Conservation (phyloP, 2,113 vertebrate species). For the Oncorhynchus keta region DNA sequence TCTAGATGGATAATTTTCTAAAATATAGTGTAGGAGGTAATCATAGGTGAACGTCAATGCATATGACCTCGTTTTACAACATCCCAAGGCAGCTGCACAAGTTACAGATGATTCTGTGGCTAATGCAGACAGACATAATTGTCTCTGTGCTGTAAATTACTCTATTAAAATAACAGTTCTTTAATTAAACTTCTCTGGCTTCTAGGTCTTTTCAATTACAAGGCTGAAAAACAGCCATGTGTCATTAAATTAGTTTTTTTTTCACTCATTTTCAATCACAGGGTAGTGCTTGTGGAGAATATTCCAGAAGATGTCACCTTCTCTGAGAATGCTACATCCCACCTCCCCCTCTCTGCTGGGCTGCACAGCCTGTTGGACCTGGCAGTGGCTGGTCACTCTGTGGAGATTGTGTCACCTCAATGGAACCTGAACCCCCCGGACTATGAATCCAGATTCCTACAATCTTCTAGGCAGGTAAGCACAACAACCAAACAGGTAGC, state of each 20-base stretch:
- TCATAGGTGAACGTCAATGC: not conserved
- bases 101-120: slow-evolving; percentile 18
- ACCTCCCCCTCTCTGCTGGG: slow-evolving; percentile 83
- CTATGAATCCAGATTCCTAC: slow-evolving; percentile 81
- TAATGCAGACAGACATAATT: slow-evolving; percentile 34
- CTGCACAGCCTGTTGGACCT: slow-evolving; percentile 85
- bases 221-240: not conserved
- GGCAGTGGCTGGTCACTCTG: slow-evolving; percentile 74
- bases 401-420: slow-evolving; percentile 92
- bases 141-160: slow-evolving; percentile 27
- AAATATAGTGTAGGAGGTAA: not conserved
- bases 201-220: not conserved
- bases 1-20: not conserved
- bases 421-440: slow-evolving; percentile 79
- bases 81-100: not conserved
- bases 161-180: slow-evolving; percentile 7
- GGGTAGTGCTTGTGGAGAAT: slow-evolving; percentile 91
- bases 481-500: too few species aligned
- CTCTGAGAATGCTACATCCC: slow-evolving; percentile 78
- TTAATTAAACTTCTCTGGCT: not conserved
- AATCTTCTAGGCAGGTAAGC: slow-evolving; percentile 85
- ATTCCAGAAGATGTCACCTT: slow-evolving; percentile 92
- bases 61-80: not conserved
- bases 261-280: slow-evolving; percentile 66
- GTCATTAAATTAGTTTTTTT: not conserved